Evolutionary conservation across 1,140 invertebrate genomes (phyloP).

Genomic region (Tetramorium simillimum): DNA sequence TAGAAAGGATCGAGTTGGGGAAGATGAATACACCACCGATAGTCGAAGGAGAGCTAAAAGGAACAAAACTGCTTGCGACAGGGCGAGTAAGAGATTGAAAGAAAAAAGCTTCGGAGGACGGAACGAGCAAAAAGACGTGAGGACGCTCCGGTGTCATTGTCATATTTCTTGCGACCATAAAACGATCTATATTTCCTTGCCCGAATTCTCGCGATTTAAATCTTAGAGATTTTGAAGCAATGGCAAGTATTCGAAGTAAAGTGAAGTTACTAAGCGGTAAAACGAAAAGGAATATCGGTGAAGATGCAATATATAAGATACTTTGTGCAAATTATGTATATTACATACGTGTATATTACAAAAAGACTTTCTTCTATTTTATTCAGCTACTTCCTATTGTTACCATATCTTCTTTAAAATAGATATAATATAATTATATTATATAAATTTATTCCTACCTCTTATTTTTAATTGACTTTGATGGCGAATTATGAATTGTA

Average conservation of each 20-base stretch:
- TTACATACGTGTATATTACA: neutral
- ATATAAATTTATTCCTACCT: neutral
- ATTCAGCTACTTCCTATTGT: neutral
- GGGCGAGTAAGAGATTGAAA: conserved; percentile 38
- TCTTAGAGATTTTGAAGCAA: conserved; percentile 7
- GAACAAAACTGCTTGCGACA: conserved; percentile 44
- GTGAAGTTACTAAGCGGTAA: neutral
- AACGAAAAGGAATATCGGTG: neutral
- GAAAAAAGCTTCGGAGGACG: conserved; percentile 4
- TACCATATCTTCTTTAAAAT: neutral
- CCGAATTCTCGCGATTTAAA: neutral
- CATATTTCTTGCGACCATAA: conserved; percentile 30
- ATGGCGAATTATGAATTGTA: neutral
- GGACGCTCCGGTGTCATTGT: conserved; percentile 31
- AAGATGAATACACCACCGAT: conserved; percentile 45
- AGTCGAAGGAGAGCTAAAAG: conserved; percentile 28
- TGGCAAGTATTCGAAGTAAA: neutral
- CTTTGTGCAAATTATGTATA: neutral
- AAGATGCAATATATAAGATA: neutral
- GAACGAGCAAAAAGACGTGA: conserved; percentile 19
- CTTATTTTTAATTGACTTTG: neutral
- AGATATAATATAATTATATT: neutral
- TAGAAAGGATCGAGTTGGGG: neutral
- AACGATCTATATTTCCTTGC: conserved; percentile 2
- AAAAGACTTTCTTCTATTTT: neutral